Conservation (phyloP, 2,888 invertebrate species). For the Tachina grossa region DNA sequence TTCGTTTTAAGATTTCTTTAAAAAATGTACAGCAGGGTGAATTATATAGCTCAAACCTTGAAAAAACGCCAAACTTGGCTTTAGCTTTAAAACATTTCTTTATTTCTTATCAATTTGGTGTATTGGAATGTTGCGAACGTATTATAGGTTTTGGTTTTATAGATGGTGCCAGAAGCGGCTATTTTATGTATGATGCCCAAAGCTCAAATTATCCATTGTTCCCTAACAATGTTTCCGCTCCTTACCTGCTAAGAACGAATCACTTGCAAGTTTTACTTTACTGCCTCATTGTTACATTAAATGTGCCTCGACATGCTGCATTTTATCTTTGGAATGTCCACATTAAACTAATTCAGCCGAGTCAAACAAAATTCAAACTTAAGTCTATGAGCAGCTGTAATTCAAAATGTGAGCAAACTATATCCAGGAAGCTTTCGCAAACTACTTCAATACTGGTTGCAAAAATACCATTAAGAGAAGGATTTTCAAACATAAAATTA, state of each 20-base stretch:
- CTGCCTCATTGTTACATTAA: conserved; percentile 85
- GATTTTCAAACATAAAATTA: background rate
- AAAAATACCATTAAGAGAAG: background rate
- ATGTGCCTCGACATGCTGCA: conserved; percentile 83
- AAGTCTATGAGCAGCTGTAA: background rate
- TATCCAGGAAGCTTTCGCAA: background rate
- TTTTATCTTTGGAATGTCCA: conserved; percentile 83
- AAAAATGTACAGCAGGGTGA: conserved; percentile 85
- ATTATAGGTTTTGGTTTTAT: conserved; percentile 84
- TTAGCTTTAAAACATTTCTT: conserved; percentile 86
- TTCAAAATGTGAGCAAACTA: background rate
- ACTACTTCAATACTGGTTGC: background rate
- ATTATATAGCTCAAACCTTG: conserved; percentile 82
- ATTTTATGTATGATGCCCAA: conserved; percentile 88
- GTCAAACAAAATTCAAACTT: background rate
- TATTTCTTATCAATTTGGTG: conserved; percentile 83
- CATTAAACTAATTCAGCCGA: conserved; percentile 53
- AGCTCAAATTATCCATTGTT: conserved; percentile 85
- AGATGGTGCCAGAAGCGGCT: conserved; percentile 82
- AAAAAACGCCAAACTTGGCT: conserved; percentile 85
- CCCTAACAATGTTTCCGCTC: conserved; percentile 84
- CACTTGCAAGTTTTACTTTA: conserved; percentile 86
- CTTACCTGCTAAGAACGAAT: conserved; percentile 86
- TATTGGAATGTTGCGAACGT: conserved; percentile 84
- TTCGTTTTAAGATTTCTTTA: conserved; percentile 84